Percentiles rank a stretch among this genome's conserved stretches.
Conservation (phyloP, 2,113 vertebrate genomes). For the Astatotilapia flaviijosephi region DNA sequence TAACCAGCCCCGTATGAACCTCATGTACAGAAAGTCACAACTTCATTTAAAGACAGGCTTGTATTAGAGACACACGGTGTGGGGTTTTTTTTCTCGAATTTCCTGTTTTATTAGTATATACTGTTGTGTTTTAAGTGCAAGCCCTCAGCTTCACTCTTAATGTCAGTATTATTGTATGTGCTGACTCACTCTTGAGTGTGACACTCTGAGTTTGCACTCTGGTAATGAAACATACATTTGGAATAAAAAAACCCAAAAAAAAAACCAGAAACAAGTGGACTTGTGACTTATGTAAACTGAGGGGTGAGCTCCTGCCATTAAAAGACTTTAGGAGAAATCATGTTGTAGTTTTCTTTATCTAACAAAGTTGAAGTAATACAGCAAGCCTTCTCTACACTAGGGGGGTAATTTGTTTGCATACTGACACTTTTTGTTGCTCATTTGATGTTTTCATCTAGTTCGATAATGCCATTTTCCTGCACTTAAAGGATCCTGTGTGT, state of each 20-base stretch:
- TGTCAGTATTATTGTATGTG: neutral
- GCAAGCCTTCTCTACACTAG: neutral
- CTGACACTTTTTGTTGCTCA: neutral
- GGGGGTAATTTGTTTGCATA: neutral
- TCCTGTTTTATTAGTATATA: neutral
- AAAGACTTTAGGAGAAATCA: neutral
- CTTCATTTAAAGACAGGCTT: neutral
- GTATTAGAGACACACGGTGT: neutral
- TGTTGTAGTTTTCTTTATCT: neutral
- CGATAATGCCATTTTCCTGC: neutral
- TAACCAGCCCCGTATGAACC: neutral
- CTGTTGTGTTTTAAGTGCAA: neutral
- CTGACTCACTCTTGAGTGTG: neutral
- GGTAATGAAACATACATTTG: neutral
- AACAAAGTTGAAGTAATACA: neutral
- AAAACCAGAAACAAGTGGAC: rapidly evolving
- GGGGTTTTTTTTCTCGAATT: rapidly evolving
- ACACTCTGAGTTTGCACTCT: neutral
- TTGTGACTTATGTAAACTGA: neutral
- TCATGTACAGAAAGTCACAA: neutral
- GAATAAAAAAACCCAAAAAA: too few species aligned
- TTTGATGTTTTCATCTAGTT: neutral
- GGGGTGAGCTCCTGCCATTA: neutral
- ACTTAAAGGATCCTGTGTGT: neutral
- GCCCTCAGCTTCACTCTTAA: neutral